Conservation (phyloP, 2,888 invertebrate species). For the Diloba caeruleocephala region DNA sequence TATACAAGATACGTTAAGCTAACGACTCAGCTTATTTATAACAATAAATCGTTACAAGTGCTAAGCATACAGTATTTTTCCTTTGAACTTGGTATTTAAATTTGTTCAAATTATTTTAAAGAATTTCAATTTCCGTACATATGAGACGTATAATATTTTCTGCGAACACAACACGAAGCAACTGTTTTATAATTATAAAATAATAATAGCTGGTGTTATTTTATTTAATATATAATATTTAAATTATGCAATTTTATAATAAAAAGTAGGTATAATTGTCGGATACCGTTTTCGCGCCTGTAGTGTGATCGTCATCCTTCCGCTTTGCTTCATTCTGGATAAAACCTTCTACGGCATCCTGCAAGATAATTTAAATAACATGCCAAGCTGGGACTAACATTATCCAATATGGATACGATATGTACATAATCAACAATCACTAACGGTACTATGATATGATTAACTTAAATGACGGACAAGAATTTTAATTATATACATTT, state of each 20-base stretch:
- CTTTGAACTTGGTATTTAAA: constrained; percentile 3
- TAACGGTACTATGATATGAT: constrained; percentile 29
- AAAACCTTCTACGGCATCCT: constrained; percentile 79
- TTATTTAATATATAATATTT: no score
- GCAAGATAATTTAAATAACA: constrained; percentile 79
- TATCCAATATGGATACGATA: constrained; percentile 34
- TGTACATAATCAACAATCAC: constrained; percentile 26
- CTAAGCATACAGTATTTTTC: constrained; percentile 12
- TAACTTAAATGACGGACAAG: constrained; percentile 21
- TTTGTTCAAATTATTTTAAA: neutral
- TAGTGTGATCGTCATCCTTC: constrained; percentile 73
- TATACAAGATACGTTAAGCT: constrained; percentile 33
- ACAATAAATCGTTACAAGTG: constrained; percentile 18
- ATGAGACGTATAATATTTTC: constrained; percentile 2
- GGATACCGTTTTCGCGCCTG: constrained; percentile 76
- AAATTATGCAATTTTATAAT: constrained; percentile 32
- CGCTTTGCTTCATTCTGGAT: constrained; percentile 76
- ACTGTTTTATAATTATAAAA: constrained; percentile 6
- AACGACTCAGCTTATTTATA: constrained; percentile 22
- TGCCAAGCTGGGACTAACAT: constrained; percentile 72
- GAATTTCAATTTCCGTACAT: neutral
- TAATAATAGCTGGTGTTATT: constrained; percentile 4
- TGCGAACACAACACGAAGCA: constrained; percentile 22
- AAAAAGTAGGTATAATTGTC: constrained; percentile 41
- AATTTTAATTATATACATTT: constrained; percentile 23